Evolutionary conservation across 2,797 vertebrate genomes (phyloP), one percentile per base, ranked within the genome.

Genomic region (Sibirionetta formosa): DNA sequence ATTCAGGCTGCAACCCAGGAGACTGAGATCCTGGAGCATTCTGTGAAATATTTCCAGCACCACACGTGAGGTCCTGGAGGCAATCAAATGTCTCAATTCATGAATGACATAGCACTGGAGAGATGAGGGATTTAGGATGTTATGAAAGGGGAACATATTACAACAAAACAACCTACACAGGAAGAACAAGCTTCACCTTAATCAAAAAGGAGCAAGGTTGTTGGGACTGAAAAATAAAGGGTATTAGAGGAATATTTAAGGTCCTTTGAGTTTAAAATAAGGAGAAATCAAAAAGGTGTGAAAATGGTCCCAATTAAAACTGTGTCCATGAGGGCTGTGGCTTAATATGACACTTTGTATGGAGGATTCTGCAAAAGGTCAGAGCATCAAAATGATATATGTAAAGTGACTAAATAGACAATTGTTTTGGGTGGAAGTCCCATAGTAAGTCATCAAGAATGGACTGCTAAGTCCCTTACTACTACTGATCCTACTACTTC

Each of bases 1-100:
- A 69, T 26, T 53, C 0, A 0, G 14, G 5, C 27, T 69, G 14
- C 26, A 85, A 0, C 11, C 10, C 54, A 57, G 36, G 16, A 63
- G 9, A 44, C 22, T 5, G 35, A n/a, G 1, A 8, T 53, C 11
- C 33, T 48, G 22, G 33, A 81, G 11, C 5, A 2, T 58, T 70
- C 48, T n/a, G 8, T 35, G 33, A 70, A 80, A 56, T 38, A 58
- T 36, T 86, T 90, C 36, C 46, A 38, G 36, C 44, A 27, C 13
- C 11, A 42, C 0, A 0, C 8, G 11, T 14, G 27, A 78, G 16
- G 8, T 4, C 35, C 24, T 36, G 35, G 26, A 64, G 1, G 2
- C 7, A 92, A 66, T 27, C 7, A 56, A 69, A 50, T 5, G 7
- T 14, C 23, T 31, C 38, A 38, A 8, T 26, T n/a, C 6, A 31